Conservation (phyloP, 2,888 invertebrate genomes). For the Tipula unca region DNA sequence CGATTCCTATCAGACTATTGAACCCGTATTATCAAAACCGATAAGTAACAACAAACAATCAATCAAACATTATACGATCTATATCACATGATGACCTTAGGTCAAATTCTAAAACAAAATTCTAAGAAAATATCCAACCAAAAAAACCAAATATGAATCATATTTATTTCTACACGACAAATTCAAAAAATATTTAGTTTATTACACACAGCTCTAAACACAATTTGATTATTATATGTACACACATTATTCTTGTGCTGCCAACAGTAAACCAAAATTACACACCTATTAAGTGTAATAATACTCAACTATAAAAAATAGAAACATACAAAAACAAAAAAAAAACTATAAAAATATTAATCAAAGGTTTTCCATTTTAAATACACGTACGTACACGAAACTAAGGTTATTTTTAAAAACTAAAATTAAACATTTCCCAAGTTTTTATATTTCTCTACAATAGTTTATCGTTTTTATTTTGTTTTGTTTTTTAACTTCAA, state of each 20-base stretch:
- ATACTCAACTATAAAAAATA: not conserved
- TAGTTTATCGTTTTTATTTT: not conserved
- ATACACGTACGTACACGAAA: not conserved
- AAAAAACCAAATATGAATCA: not conserved
- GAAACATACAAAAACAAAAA: not conserved
- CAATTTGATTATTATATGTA: not conserved
- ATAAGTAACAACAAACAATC: no score
- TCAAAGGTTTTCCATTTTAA: not conserved
- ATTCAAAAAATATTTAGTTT: not conserved
- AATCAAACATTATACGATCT: not conserved
- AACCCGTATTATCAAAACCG: not conserved
- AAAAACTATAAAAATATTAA: not conserved
- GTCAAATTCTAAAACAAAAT: not conserved
- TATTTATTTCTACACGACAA: not conserved
- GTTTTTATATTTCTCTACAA: not conserved
- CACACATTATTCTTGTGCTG: not conserved
- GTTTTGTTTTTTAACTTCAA: not conserved
- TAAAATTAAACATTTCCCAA: not conserved
- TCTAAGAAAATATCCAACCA: not conserved
- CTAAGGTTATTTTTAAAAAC: not conserved
- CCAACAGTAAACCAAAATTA: not conserved
- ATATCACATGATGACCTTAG: not conserved
- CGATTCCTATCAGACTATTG: not conserved
- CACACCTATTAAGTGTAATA: not conserved
- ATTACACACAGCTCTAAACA: not conserved